phyloP scores from a whole-genome alignment of 1,140 invertebrate genomes.

The Oryzaephilus surinamensis region DNA sequence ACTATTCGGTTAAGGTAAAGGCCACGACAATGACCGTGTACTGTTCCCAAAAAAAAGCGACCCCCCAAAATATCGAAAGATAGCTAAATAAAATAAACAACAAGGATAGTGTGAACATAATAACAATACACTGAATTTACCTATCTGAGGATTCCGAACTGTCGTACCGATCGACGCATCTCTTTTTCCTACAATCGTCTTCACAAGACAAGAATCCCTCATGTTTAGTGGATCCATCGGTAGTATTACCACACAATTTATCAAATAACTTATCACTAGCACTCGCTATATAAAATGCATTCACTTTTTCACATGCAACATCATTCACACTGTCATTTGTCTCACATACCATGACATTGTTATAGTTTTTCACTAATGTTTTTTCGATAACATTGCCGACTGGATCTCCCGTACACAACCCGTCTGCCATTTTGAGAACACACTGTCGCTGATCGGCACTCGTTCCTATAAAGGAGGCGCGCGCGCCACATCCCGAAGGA shows the following conservation, averaged over 20 bases:
- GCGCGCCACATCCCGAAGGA: slow-evolving; percentile 19
- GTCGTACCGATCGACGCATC: slow-evolving; percentile 77
- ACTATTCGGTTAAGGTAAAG: slow-evolving; percentile 29
- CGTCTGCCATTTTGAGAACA: slow-evolving; percentile 39
- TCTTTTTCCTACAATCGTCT: slow-evolving; percentile 60
- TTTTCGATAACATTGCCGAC: slow-evolving; percentile 25
- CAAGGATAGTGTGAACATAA: slow-evolving; percentile 2
- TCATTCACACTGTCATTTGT: slow-evolving; percentile 17
- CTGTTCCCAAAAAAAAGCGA: neutral
- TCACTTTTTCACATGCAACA: slow-evolving; percentile 17
- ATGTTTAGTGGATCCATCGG: slow-evolving; percentile 14
- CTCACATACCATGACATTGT: slow-evolving; percentile 18
- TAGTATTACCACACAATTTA: slow-evolving; percentile 23
- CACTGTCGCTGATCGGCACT: slow-evolving; percentile 19
- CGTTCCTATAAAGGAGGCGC: slow-evolving; percentile 23
- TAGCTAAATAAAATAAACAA: slow-evolving; percentile 6
- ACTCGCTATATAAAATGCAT: slow-evolving; percentile 25
- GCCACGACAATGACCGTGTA: slow-evolving; percentile 31
- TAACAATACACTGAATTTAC: slow-evolving; percentile 36
- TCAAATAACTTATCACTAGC: slow-evolving; percentile 28
- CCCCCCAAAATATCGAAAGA: neutral
- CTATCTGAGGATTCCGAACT: slow-evolving; percentile 84
- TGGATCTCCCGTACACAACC: slow-evolving; percentile 33
- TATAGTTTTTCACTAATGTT: slow-evolving; percentile 24
- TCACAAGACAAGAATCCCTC: slow-evolving; percentile 32